Base-by-base conservation (phyloP, 2,113 vertebrate genomes). In the Psilopsiagon aymara region DNA sequence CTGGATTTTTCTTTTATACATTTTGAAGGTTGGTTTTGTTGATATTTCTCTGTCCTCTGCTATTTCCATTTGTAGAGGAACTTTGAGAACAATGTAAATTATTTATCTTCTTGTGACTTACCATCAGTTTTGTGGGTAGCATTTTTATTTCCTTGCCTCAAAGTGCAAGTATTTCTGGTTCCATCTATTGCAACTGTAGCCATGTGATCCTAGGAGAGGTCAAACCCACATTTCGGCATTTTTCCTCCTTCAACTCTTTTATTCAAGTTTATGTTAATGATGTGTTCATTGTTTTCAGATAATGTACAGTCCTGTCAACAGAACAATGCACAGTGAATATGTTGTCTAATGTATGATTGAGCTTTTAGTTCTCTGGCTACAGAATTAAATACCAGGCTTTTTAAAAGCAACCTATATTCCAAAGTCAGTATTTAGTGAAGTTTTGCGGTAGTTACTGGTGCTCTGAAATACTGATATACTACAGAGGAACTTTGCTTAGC, bases 311-410 rank as follows among this genome's bases (percentile, higher is more conserved):
- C 87, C 91, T 94, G 70, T 95, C 13, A 15, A 76, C 77, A 94
- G 90, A 94, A 96, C 95, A 96, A 96, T 96, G 88, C 82, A 97
- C 95, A 97, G 93, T 94, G 88, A 93, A 92, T 94, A 83, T 81
- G 55, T 94, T 96, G 92, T 95, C 60, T 83, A 67, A 67, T 71
- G 60, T 62, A 52, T 86, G 82, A 81, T 64, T 88, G 85, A 86
- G 55, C 79, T 96, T 94, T 88, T 92, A 71, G 71, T 90, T 94
- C 60, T 92, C 69, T 88, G 43, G 29, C 43, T 57, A 71, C 55
- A 88, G n/a, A 94, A 57, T 67, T 63, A 78, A 92, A 88, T 73
- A 19, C 33, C 88, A 52, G 44, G 19, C 68, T 95, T 82, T 93
- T 88, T 4, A 55, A 68, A 94, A 88, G 11, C 63, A 90, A 77